These are phyloP conservation scores for Ondatra zibethicus DNA, from an alignment of 2,113 vertebrate genomes.

Conservation along the genomic window DNA sequence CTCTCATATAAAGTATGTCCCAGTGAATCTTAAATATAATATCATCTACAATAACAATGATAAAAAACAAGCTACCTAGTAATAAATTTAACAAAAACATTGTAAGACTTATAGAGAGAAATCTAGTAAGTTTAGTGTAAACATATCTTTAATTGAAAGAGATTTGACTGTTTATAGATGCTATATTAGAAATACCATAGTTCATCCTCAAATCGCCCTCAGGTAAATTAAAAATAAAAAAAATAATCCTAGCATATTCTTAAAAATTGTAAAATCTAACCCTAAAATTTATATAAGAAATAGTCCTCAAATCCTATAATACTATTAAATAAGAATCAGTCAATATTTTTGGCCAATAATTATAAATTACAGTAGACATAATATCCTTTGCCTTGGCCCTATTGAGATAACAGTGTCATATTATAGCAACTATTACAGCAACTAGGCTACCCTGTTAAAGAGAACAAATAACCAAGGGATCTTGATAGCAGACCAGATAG, in stretches of 20 bases:
- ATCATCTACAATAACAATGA: not conserved
- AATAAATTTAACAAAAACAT: not conserved
- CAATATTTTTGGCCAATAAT: not conserved
- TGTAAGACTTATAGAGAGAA: not conserved
- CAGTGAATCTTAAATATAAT: not conserved
- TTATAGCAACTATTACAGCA: not conserved
- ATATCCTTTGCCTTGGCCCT: not conserved
- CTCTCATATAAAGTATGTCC: not conserved
- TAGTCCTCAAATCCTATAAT: not conserved
- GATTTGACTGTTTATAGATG: not conserved
- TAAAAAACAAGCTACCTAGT: not conserved
- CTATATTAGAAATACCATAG: not conserved
- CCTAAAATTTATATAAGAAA: not conserved
- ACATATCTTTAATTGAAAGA: not conserved
- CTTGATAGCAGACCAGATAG: not conserved
- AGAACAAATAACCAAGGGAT: not conserved
- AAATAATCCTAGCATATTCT: not conserved
- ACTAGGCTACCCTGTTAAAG: not conserved
- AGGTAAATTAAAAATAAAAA: not conserved
- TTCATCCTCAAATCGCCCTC: not conserved
- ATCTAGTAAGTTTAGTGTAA: not conserved
- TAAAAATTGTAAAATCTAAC: not conserved
- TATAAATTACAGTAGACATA: not conserved
- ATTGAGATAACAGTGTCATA: not conserved
- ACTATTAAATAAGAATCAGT: not conserved